These are phyloP conservation scores for Diachrysia chrysitis DNA, from an alignment of 2,888 invertebrate genomes.

Conservation along the genomic window DNA sequence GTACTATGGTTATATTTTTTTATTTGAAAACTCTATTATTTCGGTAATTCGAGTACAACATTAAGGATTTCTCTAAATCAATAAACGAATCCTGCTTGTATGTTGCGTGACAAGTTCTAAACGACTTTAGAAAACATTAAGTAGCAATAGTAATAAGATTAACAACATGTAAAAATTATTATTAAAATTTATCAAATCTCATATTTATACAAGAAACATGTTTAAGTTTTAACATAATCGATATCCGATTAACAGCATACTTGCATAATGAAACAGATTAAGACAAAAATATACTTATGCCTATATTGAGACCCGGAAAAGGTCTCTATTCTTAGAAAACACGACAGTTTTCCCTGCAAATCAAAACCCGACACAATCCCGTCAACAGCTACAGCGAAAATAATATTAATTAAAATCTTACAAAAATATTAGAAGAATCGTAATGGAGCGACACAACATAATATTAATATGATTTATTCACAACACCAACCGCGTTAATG, in stretches of 20 bases:
- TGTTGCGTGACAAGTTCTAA: neutral
- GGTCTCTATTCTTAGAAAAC: neutral
- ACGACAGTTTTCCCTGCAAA: neutral
- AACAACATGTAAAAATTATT: neutral
- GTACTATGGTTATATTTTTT: no score
- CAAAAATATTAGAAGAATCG: conserved; percentile 43
- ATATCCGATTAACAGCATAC: neutral
- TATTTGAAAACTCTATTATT: no score
- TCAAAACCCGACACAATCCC: conserved; percentile 14
- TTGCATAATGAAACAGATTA: neutral
- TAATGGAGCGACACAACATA: conserved; percentile 44
- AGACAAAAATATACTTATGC: neutral
- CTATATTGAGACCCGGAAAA: neutral
- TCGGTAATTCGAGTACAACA: no score
- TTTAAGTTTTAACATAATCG: neutral
- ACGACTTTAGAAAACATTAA: neutral
- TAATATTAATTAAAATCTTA: conserved; percentile 29
- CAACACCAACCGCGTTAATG: conserved; percentile 57
- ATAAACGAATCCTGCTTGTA: neutral
- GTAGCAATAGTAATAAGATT: neutral
- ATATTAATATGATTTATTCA: conserved; percentile 68
- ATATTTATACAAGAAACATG: neutral
- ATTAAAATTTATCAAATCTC: neutral
- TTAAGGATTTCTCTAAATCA: neutral
- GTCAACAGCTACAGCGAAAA: conserved; percentile 16